Percentiles rank a stretch among this genome's conserved stretches.
Conservation (phyloP, 2,888 invertebrate species). For the Petrolisthes manimaculis region DNA sequence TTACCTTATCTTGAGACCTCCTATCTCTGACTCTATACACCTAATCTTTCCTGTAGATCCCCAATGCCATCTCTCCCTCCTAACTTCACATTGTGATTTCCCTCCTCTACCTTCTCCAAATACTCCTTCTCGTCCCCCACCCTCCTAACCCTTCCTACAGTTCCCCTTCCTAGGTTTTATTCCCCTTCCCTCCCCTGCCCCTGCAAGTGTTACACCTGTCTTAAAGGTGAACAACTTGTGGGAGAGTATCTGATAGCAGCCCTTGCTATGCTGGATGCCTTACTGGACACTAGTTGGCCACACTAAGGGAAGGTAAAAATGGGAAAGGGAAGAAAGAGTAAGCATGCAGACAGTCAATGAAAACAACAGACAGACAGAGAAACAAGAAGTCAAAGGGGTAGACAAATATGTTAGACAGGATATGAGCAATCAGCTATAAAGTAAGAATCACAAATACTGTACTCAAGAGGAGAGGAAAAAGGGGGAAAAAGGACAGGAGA, state of each 20-base stretch:
- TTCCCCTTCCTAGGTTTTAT: not conserved
- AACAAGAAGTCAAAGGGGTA: not conserved
- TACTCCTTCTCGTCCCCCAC: not conserved
- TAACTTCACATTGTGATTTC: no score
- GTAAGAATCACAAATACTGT: not conserved
- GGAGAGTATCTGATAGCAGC: not conserved
- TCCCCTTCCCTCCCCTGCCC: not conserved
- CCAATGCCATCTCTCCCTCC: no score
- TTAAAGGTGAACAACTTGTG: slow-evolving; percentile 1
- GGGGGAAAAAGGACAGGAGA: slow-evolving; percentile 5
- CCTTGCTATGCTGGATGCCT: not conserved
- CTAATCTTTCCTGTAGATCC: no score
- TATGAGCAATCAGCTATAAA: not conserved
- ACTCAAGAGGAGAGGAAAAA: not conserved
- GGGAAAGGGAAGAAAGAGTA: not conserved
- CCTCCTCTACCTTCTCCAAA: no score
- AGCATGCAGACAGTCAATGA: not conserved
- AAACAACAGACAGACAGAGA: not conserved
- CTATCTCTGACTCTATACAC: no score
- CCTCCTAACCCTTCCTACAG: not conserved
- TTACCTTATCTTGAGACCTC: no score
- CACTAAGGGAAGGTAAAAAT: not conserved
- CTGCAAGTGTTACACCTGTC: not conserved
- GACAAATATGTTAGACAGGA: not conserved
- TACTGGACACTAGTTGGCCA: not conserved